These are phyloP conservation scores for Trichechus manatus DNA, from an alignment of 2,113 vertebrate species.

Conservation along the genomic window DNA sequence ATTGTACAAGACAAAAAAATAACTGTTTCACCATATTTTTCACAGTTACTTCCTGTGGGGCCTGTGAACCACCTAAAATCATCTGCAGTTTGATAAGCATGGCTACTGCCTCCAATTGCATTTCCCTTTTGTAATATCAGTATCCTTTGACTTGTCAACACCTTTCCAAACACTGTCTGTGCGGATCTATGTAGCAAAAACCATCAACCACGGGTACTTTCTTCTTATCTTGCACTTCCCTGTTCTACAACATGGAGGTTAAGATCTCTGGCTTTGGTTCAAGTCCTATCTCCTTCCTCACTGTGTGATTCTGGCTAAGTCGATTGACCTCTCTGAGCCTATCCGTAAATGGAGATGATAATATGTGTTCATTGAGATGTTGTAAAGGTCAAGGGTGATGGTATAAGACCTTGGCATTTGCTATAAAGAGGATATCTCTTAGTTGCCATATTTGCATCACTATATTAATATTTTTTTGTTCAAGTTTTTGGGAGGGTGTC, in stretches of 20 bases:
- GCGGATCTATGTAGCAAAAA: fast-evolving
- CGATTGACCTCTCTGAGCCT: neutral
- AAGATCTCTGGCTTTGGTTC: neutral
- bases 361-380: neutral
- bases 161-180: neutral
- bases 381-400: neutral
- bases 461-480: neutral
- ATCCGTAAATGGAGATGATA: neutral
- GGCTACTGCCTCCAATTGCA: too few relatives aligned
- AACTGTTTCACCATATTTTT: neutral
- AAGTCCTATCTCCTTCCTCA: neutral
- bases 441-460: neutral
- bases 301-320: neutral
- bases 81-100: fast-evolving
- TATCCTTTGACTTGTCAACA: neutral
- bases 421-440: neutral
- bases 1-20: neutral
- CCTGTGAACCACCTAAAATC: fast-evolving
- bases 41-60: fast-evolving
- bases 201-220: fast-evolving
- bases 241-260: neutral
- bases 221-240: neutral
- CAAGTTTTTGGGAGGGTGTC: neutral
- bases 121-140: neutral
- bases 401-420: neutral